These are phyloP conservation scores for Bergia sp. DNA, from an alignment of 92 coral and sea anemone genomes.

Conservation along the genomic window DNA sequence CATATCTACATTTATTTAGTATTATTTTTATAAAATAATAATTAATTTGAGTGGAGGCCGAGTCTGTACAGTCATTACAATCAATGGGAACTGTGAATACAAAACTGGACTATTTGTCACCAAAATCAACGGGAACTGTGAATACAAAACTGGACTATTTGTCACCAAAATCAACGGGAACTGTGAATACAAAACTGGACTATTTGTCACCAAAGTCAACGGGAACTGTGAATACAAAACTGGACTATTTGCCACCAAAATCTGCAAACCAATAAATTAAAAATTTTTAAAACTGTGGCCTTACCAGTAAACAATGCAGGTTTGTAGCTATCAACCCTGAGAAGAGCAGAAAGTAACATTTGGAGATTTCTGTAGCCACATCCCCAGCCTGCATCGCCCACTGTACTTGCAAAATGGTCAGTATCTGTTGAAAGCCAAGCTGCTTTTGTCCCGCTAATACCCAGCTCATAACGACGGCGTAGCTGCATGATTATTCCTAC, in stretches of 20 bases:
- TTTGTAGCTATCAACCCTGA: conserved; percentile 77
- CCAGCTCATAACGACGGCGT: conserved; percentile 80
- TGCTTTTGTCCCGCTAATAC: conserved; percentile 79
- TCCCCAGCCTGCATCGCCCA: conserved; percentile 98
- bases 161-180: too few relatives aligned
- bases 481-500: conserved; percentile 84
- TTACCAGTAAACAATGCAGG: conserved; percentile 78
- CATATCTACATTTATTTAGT: too few relatives aligned
- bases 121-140: too few relatives aligned
- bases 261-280: background rate
- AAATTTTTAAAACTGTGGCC: background rate
- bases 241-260: background rate
- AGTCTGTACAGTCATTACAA: too few relatives aligned
- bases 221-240: too few relatives aligned
- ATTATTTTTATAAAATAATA: too few relatives aligned
- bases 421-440: conserved; percentile 86
- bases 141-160: too few relatives aligned
- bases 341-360: conserved; percentile 88
- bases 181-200: too few relatives aligned
- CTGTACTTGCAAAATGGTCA: conserved; percentile 93
- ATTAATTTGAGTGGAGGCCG: too few relatives aligned
- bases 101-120: too few relatives aligned
- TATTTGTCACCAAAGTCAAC: too few relatives aligned
- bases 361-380: conserved; percentile 98
- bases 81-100: too few relatives aligned